phyloP scores from a whole-genome alignment of 2,113 vertebrate species.

The Odontesthes bonariensis region DNA sequence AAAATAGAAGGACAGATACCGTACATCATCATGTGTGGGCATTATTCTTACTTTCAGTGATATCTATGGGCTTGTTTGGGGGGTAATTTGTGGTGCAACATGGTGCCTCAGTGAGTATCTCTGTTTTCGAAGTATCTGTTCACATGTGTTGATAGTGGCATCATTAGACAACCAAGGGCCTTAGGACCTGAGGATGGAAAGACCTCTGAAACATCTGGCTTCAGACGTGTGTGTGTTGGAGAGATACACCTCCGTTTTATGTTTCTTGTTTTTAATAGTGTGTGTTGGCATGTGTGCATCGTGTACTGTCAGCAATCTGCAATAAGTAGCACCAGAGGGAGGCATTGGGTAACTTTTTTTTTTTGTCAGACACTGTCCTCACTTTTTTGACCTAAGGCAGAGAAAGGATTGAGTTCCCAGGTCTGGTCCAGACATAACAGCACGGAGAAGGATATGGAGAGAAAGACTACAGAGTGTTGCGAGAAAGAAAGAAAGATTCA shows the following conservation, averaged over 20 bases:
- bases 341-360: conserved; percentile 59
- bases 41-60: conserved; percentile 51
- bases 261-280: conserved; percentile 6
- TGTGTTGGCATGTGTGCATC: conserved; percentile 7
- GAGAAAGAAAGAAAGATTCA: conserved; percentile 12
- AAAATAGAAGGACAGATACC: conserved; percentile 10
- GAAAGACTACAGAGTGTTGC: conserved; percentile 8
- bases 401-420: conserved; percentile 10
- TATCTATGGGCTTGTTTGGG: conserved; percentile 41
- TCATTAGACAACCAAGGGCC: conserved; percentile 54
- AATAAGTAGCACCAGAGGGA: conserved; percentile 78
- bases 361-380: conserved; percentile 35
- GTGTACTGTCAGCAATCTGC: conserved; percentile 50
- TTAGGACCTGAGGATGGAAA: conserved; percentile 41
- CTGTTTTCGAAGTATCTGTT: conserved; percentile 40
- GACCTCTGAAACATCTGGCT: conserved; percentile 62
- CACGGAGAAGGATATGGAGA: conserved; percentile 8
- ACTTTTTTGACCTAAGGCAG: conserved; percentile 22
- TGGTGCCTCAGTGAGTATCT: conserved; percentile 29
- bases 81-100: conserved; percentile 36
- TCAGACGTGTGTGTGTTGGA: conserved; percentile 45
- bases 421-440: conserved; percentile 3
- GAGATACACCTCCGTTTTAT: conserved; percentile 35
- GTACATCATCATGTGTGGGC: conserved; percentile 34
- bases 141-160: conserved; percentile 43